These are phyloP conservation scores for Belgica antarctica DNA, from an alignment of 2,888 invertebrate genomes.

Conservation along the genomic window DNA sequence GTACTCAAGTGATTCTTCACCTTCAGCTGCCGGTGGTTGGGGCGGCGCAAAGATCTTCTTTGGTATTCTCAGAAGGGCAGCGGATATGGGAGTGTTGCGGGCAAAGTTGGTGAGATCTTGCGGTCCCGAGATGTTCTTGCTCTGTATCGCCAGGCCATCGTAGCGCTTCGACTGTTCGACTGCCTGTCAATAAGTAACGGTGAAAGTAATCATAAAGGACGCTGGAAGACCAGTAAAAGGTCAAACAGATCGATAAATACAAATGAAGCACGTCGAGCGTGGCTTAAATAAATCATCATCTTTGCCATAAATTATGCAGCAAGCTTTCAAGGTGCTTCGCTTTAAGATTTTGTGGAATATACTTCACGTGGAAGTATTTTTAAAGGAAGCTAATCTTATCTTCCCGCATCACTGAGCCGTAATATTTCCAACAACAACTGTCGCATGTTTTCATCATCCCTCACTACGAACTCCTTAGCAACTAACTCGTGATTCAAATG, in stretches of 20 bases:
- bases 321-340: not conserved
- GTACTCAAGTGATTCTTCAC: slow-evolving; percentile 55
- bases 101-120: slow-evolving; percentile 67
- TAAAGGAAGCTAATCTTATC: no score
- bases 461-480: no score
- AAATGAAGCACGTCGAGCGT: not conserved
- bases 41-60: slow-evolving; percentile 64
- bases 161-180: slow-evolving; percentile 81
- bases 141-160: slow-evolving; percentile 74
- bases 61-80: slow-evolving; percentile 55
- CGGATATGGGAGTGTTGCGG: slow-evolving; percentile 62
- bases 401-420: no score
- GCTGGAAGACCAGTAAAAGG: not conserved
- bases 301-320: not conserved
- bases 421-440: no score
- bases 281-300: slow-evolving; percentile 2
- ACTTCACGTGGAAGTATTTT: no score
- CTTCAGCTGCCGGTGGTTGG: slow-evolving; percentile 60
- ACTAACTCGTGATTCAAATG: no score
- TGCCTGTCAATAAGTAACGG: slow-evolving; percentile 58
- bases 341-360: no score
- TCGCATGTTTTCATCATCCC: no score
- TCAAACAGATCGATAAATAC: not conserved
- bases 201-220: not conserved
- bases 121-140: slow-evolving; percentile 66